Conservation (phyloP, 2,888 invertebrate genomes). For the Ectropis crepuscularia region DNA sequence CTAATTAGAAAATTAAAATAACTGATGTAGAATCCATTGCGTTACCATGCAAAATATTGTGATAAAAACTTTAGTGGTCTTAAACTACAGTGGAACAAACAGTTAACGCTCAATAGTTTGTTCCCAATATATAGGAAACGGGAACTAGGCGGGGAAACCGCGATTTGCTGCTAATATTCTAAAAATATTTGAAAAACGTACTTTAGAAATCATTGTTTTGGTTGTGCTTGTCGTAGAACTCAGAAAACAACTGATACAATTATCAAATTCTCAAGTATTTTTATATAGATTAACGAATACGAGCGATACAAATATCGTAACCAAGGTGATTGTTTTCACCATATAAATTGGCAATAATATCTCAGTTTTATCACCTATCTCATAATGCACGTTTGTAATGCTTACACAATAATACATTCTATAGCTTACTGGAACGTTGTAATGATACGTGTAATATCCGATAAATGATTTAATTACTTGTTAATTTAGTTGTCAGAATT, state of each 20-base stretch:
- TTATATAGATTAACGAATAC: constrained; percentile 43
- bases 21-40: too few species aligned
- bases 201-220: constrained; percentile 45
- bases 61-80: too few species aligned
- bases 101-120: too few species aligned
- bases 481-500: constrained; percentile 2
- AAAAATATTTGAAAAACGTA: constrained; percentile 22
- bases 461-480: constrained; percentile 6
- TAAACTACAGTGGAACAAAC: too few species aligned
- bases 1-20: too few species aligned
- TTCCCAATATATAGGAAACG: too few species aligned
- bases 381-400: constrained; percentile 13
- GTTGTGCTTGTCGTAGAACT: constrained; percentile 31
- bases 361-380: constrained; percentile 27
- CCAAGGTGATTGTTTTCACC: constrained; percentile 44
- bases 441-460: background rate
- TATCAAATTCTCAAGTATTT: constrained; percentile 39
- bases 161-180: too few species aligned
- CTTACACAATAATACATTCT: constrained; percentile 18
- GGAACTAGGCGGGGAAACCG: too few species aligned
- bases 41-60: too few species aligned
- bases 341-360: constrained; percentile 21
- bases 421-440: background rate
- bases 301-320: constrained; percentile 34
- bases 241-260: constrained; percentile 46